phyloP scores from a whole-genome alignment of 2,113 vertebrate species.

The Noctilio leporinus region DNA sequence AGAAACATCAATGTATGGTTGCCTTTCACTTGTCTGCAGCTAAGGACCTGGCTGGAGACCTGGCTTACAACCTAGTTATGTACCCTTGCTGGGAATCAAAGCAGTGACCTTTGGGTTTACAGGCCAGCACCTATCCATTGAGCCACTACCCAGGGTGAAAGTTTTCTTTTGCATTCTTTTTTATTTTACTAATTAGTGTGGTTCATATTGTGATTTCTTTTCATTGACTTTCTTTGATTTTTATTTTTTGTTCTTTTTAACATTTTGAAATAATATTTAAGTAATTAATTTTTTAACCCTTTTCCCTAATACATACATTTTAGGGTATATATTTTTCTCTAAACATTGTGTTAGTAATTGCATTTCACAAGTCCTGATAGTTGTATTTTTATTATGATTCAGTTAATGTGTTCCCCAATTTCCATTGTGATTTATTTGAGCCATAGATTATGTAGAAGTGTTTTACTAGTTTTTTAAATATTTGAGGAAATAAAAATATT shows the following conservation, averaged over 20 bases:
- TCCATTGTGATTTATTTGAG: constrained; percentile 6
- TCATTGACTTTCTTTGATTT: background rate
- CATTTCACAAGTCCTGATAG: background rate
- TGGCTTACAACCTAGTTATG: too few species aligned
- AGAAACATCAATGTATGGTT: too few species aligned
- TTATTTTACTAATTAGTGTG: background rate
- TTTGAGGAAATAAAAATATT: background rate
- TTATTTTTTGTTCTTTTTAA: background rate
- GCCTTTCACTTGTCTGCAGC: too few species aligned
- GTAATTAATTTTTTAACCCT: background rate
- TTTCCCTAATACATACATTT: background rate
- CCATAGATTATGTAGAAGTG: background rate
- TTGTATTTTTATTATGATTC: background rate
- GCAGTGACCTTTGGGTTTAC: too few species aligned
- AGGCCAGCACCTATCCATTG: too few species aligned
- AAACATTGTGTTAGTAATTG: background rate
- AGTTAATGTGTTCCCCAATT: background rate
- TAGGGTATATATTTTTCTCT: background rate
- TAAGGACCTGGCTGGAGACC: too few species aligned
- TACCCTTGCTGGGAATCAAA: too few species aligned
- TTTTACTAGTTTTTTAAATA: constrained; percentile 8
- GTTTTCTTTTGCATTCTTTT: background rate
- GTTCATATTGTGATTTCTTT: background rate
- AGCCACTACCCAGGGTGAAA: too few species aligned
- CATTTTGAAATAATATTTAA: background rate